phyloP scores from a whole-genome alignment of 2,113 vertebrate species.

The Glareola pratincola region DNA sequence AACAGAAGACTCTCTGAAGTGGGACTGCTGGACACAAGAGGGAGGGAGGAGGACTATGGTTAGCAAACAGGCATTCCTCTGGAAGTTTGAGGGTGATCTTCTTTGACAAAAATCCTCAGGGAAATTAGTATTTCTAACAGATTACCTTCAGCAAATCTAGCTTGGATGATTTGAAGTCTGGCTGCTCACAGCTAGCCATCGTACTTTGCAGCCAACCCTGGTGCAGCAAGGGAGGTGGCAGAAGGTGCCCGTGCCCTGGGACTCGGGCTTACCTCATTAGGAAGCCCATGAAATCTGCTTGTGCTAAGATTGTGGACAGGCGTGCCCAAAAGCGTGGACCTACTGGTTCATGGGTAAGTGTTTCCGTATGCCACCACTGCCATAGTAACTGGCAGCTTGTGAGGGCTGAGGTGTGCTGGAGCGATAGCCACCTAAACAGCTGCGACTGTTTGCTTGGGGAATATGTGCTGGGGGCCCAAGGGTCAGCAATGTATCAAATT shows the following conservation, averaged over 20 bases:
- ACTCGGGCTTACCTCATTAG: not conserved
- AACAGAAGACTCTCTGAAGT: not conserved
- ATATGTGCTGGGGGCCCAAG: not conserved
- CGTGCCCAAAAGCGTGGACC: accelerated
- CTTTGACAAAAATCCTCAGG: not conserved
- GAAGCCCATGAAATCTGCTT: not conserved
- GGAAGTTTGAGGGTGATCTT: no score
- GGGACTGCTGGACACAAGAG: not conserved
- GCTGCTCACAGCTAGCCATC: not conserved
- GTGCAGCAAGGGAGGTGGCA: not conserved
- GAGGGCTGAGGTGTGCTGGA: not conserved
- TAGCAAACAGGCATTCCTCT: not conserved
- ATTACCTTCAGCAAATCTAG: not conserved
- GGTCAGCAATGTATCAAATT: not conserved
- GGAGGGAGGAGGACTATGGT: not conserved
- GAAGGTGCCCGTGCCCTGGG: not conserved
- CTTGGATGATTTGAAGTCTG: not conserved
- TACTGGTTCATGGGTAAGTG: not conserved
- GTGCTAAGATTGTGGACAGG: not conserved
- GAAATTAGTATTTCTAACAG: not conserved
- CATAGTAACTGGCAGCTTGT: not conserved
- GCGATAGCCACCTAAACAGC: accelerated
- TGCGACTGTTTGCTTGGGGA: not conserved
- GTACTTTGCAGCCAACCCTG: not conserved
- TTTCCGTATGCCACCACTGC: accelerated